Conservation (phyloP, 2,888 invertebrate genomes). For the Petrophora chlorosata region DNA sequence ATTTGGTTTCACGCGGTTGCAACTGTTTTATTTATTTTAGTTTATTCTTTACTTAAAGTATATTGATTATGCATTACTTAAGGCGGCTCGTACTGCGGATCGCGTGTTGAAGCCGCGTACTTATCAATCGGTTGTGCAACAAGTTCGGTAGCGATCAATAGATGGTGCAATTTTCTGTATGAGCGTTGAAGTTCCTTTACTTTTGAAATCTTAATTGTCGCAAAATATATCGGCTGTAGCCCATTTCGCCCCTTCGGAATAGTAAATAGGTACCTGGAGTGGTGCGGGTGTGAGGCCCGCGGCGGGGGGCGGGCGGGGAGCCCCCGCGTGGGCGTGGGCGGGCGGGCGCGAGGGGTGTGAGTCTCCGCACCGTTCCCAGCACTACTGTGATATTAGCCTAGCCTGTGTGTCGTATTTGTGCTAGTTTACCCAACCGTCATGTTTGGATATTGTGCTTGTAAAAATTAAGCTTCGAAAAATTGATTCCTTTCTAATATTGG, state of each 20-base stretch:
- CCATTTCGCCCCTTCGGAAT: slow-evolving; percentile 77
- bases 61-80: slow-evolving; percentile 34
- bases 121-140: slow-evolving; percentile 58
- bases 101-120: slow-evolving; percentile 48
- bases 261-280: slow-evolving; percentile 72
- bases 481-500: slow-evolving; percentile 65
- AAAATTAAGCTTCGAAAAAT: slow-evolving; percentile 62
- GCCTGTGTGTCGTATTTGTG: slow-evolving; percentile 82
- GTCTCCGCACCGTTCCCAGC: slow-evolving; percentile 78
- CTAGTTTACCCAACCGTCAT: slow-evolving; percentile 74
- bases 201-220: slow-evolving; percentile 80
- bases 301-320: slow-evolving; percentile 34
- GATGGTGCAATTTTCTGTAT: slow-evolving; percentile 61
- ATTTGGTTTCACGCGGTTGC: slow-evolving; percentile 26
- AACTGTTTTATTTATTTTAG: slow-evolving; percentile 26
- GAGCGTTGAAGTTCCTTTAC: slow-evolving; percentile 61
- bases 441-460: slow-evolving; percentile 75
- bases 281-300: slow-evolving; percentile 41
- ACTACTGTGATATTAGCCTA: slow-evolving; percentile 84
- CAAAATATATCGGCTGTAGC: slow-evolving; percentile 77
- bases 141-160: slow-evolving; percentile 48
- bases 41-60: slow-evolving; percentile 28
- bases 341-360: slow-evolving; percentile 44
- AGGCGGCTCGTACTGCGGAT: slow-evolving; percentile 37
- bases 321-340: slow-evolving; percentile 31